A percentile compares a stretch with the other conserved stretches of the same genome.
These are phyloP conservation scores for Holothuria glaberrima DNA, from an alignment of 35 echinoderm and acorn worm species.

Conservation along the genomic window DNA sequence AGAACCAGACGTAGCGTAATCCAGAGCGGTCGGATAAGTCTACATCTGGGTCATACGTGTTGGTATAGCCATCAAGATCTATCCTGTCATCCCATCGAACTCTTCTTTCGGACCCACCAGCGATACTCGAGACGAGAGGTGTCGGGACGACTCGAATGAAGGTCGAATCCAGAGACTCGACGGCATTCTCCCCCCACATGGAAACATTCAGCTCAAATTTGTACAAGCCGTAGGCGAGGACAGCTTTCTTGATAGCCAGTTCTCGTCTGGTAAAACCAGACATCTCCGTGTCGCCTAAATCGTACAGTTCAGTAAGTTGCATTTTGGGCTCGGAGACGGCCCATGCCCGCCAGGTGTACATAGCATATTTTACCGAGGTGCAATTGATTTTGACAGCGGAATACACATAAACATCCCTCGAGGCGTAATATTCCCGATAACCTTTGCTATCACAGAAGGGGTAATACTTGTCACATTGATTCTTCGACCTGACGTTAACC, in stretches of 20 bases:
- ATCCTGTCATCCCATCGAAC: conserved; percentile 80
- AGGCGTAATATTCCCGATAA: conserved; percentile 83
- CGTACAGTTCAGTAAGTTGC: conserved; percentile 66
- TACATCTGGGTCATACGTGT: conserved; percentile 84
- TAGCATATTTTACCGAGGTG: conserved; percentile 75
- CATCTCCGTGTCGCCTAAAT: conserved; percentile 77
- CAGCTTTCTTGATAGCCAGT: conserved; percentile 73
- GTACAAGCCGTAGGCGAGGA: conserved; percentile 82
- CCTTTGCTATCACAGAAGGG: conserved; percentile 78
- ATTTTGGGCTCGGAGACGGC: conserved; percentile 34
- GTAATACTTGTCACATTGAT: conserved; percentile 83
- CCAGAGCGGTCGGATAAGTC: conserved; percentile 66
- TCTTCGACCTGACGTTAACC: conserved; percentile 63
- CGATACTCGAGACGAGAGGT: conserved; percentile 66
- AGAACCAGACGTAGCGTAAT: conserved; percentile 81
- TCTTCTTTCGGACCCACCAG: conserved; percentile 74
- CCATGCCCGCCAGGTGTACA: conserved; percentile 88
- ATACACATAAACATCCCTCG: conserved; percentile 78
- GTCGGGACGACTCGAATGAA: conserved; percentile 77
- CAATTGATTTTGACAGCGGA: conserved; percentile 81
- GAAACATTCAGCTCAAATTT: conserved; percentile 83
- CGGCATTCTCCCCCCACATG: conserved; percentile 87
- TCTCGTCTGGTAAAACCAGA: conserved; percentile 75
- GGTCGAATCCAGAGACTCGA: conserved; percentile 71
- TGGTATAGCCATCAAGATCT: conserved; percentile 63